phyloP scores from a whole-genome alignment of 2,888 invertebrate species.

The Tenthredo mesomela region DNA sequence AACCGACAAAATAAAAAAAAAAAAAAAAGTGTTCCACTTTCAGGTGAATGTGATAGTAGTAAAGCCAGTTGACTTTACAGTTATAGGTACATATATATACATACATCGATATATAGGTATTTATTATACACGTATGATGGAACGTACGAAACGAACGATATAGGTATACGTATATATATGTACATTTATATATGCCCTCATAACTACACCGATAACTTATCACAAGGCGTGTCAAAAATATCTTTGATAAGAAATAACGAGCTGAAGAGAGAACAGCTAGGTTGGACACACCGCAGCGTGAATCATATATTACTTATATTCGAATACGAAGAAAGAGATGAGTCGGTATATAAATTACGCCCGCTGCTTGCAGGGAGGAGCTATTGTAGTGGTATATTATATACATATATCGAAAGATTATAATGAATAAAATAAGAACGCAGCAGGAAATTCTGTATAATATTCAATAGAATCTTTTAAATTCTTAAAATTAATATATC shows the following conservation, averaged over 20 bases:
- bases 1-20: neutral
- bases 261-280: neutral
- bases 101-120: constrained; percentile 6
- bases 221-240: constrained; percentile 9
- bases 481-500: neutral
- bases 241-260: constrained; percentile 25
- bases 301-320: constrained; percentile 25
- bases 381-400: neutral
- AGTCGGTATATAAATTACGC: neutral
- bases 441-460: neutral
- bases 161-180: no score
- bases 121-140: neutral
- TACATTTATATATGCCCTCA: neutral
- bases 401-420: neutral
- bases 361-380: neutral
- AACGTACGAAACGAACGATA: neutral
- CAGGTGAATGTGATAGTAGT: constrained; percentile 32
- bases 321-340: neutral
- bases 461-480: neutral
- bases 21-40: constrained; percentile 34
- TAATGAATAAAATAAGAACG: neutral
- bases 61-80: constrained; percentile 17
- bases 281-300: neutral
- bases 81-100: neutral
- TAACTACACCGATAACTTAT: constrained; percentile 34